These are phyloP conservation scores for Puntigrus tetrazona DNA, from an alignment of 2,113 vertebrate species.

Conservation along the genomic window DNA sequence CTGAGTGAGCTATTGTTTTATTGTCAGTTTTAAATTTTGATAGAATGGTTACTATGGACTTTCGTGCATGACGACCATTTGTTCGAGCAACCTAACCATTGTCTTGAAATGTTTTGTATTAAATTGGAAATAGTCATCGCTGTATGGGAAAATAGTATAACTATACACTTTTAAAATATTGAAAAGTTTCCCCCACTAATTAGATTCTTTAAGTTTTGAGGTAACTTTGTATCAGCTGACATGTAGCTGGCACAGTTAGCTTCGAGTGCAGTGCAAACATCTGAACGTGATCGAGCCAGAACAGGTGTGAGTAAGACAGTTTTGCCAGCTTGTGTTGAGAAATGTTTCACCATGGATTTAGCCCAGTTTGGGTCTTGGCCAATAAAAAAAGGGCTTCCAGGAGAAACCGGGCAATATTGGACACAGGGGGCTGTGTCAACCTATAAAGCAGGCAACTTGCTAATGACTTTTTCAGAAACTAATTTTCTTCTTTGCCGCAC, in stretches of 20 bases:
- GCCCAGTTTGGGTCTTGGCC: constrained; percentile 60
- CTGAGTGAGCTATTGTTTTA: too few relatives aligned
- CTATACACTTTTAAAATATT: neutral
- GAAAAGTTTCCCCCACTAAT: neutral
- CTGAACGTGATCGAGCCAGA: neutral
- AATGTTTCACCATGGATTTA: constrained; percentile 53
- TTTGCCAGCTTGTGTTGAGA: constrained; percentile 15
- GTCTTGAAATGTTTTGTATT: too few relatives aligned
- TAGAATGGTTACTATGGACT: too few relatives aligned
- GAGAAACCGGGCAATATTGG: constrained; percentile 61
- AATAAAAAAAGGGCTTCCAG: constrained; percentile 55
- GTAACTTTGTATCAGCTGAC: neutral
- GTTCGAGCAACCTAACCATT: too few relatives aligned
- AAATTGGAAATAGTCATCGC: neutral
- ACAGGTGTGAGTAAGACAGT: constrained; percentile 20
- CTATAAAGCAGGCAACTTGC: constrained; percentile 73
- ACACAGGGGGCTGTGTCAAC: constrained; percentile 70
- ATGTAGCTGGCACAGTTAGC: constrained; percentile 5
- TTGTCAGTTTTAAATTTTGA: too few relatives aligned
- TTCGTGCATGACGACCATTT: too few relatives aligned
- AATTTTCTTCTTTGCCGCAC: constrained; percentile 73
- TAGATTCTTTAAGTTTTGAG: neutral
- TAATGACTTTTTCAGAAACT: constrained; percentile 80
- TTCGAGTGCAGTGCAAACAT: neutral
- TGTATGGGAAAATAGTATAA: neutral